A percentile compares a stretch with the other conserved stretches of the same genome.
Evolutionary conservation across 2,113 vertebrate genomes (phyloP).

Genomic region (Poicephalus gulielmi): DNA sequence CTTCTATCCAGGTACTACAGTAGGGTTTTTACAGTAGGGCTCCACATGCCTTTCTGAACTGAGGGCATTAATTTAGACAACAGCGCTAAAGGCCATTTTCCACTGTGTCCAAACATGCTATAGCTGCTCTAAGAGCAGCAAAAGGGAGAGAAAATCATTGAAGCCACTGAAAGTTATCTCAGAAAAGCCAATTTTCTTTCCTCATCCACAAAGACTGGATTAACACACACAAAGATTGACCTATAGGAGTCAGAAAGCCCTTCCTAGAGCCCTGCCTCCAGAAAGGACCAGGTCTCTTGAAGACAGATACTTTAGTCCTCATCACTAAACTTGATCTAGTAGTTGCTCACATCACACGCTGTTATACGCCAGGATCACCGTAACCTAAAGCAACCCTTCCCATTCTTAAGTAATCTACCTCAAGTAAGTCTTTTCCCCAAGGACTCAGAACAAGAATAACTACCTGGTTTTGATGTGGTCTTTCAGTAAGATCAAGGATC

Average conservation of each 20-base stretch:
- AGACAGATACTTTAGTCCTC: background rate
- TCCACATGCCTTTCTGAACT: background rate
- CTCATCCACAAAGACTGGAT: background rate
- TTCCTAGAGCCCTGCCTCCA: background rate
- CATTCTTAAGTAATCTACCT: background rate
- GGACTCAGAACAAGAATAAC: background rate
- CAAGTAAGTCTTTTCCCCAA: background rate
- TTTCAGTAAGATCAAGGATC: background rate
- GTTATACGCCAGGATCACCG: background rate
- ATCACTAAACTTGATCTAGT: background rate
- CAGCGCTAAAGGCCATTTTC: background rate
- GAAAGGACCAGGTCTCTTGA: background rate
- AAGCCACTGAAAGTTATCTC: background rate
- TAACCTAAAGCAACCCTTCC: background rate
- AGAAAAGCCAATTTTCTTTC: background rate
- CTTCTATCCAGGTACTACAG: background rate
- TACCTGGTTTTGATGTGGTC: background rate
- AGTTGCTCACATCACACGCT: background rate
- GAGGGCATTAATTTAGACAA: background rate
- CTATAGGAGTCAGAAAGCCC: background rate
- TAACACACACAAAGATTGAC: background rate
- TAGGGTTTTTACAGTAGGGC: background rate
- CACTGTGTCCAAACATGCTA: background rate
- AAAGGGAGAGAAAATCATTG: background rate
- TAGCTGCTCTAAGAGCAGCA: background rate